Evolutionary conservation across 2,797 vertebrate genomes (phyloP), one percentile per base, ranked within the genome.

Genomic region (Synaphobranchus kaupii): DNA sequence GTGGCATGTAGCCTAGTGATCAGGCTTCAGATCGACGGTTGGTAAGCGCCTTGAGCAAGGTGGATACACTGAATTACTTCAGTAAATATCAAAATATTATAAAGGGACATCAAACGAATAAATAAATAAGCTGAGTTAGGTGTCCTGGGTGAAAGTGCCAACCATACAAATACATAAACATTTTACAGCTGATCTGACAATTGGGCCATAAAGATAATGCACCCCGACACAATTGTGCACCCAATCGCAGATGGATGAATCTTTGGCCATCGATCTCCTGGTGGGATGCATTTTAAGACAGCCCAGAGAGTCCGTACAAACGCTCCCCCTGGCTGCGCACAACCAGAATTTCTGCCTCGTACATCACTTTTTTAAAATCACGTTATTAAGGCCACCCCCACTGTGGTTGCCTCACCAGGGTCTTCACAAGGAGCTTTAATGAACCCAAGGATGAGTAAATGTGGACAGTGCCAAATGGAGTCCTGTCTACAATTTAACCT

Each of bases 311-410:
- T 52, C 44, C 52, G 50, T 76, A 34, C 39, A 86, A 81, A 82
- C 50, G 31, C 84, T 58, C 82, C 88, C 66, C 83, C 34, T 73
- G 84, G 50, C 60, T 84, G 34, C 50, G 56, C 50, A 60, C 81
- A 54, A 44, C 82, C 56, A 78, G 81, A 68, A 47, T 87, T 44
- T 60, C 78, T 85, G 80, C 76, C 47, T 48, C 48, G 83, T 88
- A 86, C 89, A 92, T 93, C 86, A 89, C 87, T 83, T 28, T 78
- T 89, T 89, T 88, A 92, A 90, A 91, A 89, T 50, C 71, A 44
- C 90, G 89, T 92, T 91, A 95, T 94, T 93, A 94, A 89, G 89
- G 34, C 73, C 54, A 86, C 93, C 88, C 88, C 89, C 87, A 56
- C 89, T 71, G 89, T 73, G 78, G 80, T 76, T 73, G 50, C 85